Evolutionary conservation across 2,113 vertebrate genomes (phyloP).

Genomic region (Herpailurus yagouaroundi): DNA sequence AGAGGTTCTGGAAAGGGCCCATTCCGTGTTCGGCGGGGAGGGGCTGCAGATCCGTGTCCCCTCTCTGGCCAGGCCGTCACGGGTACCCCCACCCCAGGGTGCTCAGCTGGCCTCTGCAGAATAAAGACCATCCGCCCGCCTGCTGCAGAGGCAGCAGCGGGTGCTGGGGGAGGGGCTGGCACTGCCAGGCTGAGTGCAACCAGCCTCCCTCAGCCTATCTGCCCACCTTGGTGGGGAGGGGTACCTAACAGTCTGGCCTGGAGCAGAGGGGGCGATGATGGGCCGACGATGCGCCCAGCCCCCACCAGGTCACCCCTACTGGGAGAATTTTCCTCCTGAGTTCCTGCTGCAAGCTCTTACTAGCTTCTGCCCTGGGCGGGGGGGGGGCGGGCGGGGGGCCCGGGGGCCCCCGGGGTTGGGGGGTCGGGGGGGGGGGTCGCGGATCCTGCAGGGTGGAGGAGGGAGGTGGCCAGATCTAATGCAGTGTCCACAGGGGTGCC

Average conservation of each 20-base stretch:
- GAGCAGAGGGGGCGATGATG: background rate
- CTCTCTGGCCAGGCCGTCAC: background rate
- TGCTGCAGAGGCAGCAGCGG: background rate
- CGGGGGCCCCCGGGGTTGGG: too few species aligned
- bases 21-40: background rate
- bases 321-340: background rate
- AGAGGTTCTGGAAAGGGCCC: background rate
- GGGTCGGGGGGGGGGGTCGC: too few species aligned
- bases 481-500: background rate
- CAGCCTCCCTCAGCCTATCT: background rate
- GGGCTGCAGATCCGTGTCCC: background rate
- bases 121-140: conserved; percentile 48
- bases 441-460: background rate
- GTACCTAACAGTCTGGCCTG: background rate
- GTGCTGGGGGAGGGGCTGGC: conserved; percentile 71
- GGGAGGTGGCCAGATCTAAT: background rate
- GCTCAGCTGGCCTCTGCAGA: conserved; percentile 26
- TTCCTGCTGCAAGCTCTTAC: background rate
- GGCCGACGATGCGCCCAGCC: background rate
- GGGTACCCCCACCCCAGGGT: background rate
- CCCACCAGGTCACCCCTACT: background rate
- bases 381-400: too few species aligned
- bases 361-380: background rate
- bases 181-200: conserved; percentile 34
- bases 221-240: background rate